Percentiles rank a stretch among this genome's conserved stretches.
Conservation (phyloP, 92 coral and sea anemone species). For the Bergia puertoricense region DNA sequence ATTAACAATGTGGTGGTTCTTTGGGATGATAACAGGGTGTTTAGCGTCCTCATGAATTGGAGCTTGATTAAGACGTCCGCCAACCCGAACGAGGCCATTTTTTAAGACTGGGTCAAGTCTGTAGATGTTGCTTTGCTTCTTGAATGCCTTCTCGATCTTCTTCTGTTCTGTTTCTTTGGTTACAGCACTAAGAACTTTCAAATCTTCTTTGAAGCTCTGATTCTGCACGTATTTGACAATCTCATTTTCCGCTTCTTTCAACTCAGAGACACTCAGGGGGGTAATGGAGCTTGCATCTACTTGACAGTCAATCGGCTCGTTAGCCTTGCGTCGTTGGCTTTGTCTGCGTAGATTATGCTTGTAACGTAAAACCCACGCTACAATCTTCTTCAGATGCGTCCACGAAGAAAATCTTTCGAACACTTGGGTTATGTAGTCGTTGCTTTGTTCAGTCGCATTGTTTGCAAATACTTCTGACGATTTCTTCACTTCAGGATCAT, state of each 20-base stretch:
- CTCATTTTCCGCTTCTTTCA: not conserved
- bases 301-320: not conserved
- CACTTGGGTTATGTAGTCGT: not conserved
- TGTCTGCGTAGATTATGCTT: not conserved
- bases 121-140: not conserved
- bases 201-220: not conserved
- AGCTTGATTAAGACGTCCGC: not conserved
- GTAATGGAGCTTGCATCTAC: not conserved
- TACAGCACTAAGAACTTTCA: not conserved
- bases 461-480: not conserved
- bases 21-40: not conserved
- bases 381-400: not conserved
- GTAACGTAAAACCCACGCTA: not conserved
- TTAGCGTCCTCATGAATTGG: not conserved
- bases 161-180: not conserved
- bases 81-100: not conserved
- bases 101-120: not conserved
- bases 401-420: not conserved
- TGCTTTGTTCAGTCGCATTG: not conserved
- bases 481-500: not conserved
- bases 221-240: not conserved
- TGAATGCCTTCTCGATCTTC: not conserved
- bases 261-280: not conserved
- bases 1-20: conserved; percentile 19
- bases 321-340: not conserved